Conservation (phyloP, 2,113 vertebrate genomes). For the Galemys pyrenaicus region DNA sequence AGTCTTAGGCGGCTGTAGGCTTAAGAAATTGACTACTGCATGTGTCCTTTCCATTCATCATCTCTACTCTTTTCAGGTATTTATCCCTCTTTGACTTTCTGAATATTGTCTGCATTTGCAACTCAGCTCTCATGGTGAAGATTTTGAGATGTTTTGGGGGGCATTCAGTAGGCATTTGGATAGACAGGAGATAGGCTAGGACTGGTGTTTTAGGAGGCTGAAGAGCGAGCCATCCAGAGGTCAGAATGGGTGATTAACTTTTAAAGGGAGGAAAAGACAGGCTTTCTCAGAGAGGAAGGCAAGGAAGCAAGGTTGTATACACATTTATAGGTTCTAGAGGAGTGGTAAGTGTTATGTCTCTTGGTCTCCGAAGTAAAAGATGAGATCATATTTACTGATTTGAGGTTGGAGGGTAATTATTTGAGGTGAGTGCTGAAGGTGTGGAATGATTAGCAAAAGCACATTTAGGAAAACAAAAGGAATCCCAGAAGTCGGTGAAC, state of each 20-base stretch:
- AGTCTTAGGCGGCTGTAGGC: not conserved
- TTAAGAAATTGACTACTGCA: not conserved
- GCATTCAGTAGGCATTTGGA: not conserved
- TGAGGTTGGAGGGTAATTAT: not conserved
- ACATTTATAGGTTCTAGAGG: not conserved
- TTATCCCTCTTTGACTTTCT: slow-evolving; percentile 14
- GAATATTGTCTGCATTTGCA: slow-evolving; percentile 23
- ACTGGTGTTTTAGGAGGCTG: not conserved
- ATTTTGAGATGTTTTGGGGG: not conserved
- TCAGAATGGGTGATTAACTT: slow-evolving; percentile 5
- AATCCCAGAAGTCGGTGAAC: not conserved
- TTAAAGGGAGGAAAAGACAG: not conserved
- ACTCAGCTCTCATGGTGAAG: not conserved
- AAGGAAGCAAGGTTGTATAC: not conserved
- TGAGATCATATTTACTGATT: not conserved
- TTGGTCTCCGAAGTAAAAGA: slow-evolving; percentile 25
- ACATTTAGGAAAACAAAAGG: not conserved
- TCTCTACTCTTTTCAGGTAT: not conserved
- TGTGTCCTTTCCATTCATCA: not conserved
- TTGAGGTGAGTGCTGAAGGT: not conserved
- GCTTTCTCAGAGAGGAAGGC: not conserved
- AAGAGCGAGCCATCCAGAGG: not conserved
- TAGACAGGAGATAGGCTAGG: not conserved
- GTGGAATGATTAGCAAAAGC: not conserved
- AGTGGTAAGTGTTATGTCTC: not conserved